Conservation (phyloP, 2,797 vertebrate genomes). For the Momotus momota region DNA sequence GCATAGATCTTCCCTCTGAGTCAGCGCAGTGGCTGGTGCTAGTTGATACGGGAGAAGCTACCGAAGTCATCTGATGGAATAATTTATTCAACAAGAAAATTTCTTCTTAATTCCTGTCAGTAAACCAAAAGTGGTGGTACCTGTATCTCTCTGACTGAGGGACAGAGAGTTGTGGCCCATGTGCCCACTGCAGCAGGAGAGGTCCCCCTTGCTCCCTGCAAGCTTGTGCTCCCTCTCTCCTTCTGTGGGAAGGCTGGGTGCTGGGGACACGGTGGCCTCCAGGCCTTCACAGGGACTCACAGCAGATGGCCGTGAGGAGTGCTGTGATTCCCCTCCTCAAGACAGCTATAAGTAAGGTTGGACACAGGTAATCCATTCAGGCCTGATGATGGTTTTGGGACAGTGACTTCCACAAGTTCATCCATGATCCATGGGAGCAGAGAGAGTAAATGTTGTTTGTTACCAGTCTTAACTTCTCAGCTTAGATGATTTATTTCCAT, state of each 20-base stretch:
- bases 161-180: neutral
- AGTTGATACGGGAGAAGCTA: neutral
- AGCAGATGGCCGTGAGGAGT: neutral
- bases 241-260: neutral
- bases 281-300: neutral
- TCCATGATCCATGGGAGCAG: fast-evolving
- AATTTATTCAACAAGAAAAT: neutral
- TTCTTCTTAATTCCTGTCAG: neutral
- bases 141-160: neutral
- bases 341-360: neutral
- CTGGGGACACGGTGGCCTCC: neutral
- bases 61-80: conserved; percentile 9
- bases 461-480: neutral
- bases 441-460: neutral
- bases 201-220: neutral
- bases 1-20: neutral
- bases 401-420: neutral
- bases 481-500: neutral
- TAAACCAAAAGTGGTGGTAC: neutral
- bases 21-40: neutral
- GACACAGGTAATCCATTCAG: neutral
- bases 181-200: fast-evolving
- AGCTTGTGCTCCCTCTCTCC: fast-evolving
- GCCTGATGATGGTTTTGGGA: neutral
- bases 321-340: neutral